phyloP scores from a whole-genome alignment of 2,888 invertebrate species.

The Cantharis rufa region DNA sequence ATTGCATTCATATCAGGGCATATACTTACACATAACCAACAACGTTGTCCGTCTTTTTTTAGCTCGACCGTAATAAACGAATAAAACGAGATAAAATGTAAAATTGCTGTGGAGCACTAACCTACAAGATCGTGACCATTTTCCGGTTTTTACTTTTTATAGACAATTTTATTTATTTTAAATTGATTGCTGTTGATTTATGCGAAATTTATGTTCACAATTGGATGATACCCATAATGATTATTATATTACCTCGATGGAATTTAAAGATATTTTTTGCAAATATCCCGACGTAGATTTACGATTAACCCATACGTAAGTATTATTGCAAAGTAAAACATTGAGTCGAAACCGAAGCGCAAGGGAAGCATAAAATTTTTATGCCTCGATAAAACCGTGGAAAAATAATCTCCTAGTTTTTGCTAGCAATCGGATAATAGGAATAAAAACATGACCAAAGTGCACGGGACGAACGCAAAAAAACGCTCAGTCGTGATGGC shows the following conservation, averaged over 20 bases:
- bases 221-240: not conserved
- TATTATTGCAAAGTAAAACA: not conserved
- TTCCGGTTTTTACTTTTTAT: conserved; percentile 29
- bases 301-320: not conserved
- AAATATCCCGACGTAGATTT: not conserved
- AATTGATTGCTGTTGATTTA: conserved; percentile 26
- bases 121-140: conserved; percentile 26
- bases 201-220: conserved; percentile 12
- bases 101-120: conserved; percentile 21
- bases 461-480: conserved; percentile 16
- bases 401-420: conserved; percentile 14
- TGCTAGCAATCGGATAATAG: not conserved
- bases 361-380: conserved; percentile 19
- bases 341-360: conserved; percentile 8
- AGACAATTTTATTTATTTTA: conserved; percentile 26
- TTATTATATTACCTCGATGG: not conserved
- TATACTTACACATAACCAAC: conserved; percentile 27
- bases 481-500: conserved; percentile 18
- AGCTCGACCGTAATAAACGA: not conserved
- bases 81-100: conserved; percentile 6
- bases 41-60: conserved; percentile 15
- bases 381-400: conserved; percentile 15
- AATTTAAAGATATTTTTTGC: not conserved
- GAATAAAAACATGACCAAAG: conserved; percentile 5
- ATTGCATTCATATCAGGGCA: conserved; percentile 28